Evolutionary conservation across 2,888 invertebrate species (phyloP).

Genomic region (Petrolisthes cinctipes): DNA sequence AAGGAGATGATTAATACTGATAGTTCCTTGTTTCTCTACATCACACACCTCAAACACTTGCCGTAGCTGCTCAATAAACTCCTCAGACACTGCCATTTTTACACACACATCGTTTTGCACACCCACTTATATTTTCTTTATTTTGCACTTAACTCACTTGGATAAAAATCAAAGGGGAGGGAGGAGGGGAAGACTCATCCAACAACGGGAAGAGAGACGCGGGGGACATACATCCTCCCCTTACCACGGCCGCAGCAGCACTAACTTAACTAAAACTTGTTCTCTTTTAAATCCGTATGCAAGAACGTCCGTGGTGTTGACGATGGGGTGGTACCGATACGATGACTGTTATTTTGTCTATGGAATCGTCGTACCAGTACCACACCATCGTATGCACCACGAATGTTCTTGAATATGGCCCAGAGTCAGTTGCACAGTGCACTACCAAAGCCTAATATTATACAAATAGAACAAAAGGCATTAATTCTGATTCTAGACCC

Average conservation of each 20-base stretch:
- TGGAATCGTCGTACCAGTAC: too few species aligned
- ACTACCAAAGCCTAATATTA: too few species aligned
- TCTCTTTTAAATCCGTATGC: too few species aligned
- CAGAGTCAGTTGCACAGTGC: too few species aligned
- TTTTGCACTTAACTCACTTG: background rate
- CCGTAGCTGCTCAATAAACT: conserved; percentile 44
- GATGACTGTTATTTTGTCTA: too few species aligned
- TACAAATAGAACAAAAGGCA: too few species aligned
- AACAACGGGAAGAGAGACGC: background rate
- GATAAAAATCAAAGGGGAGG: background rate
- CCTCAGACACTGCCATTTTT: conserved; percentile 52
- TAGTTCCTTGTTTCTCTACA: conserved; percentile 45
- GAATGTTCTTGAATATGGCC: too few species aligned
- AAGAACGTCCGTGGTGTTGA: too few species aligned
- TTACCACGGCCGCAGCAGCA: background rate
- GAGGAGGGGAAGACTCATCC: background rate
- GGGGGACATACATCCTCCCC: conserved; percentile 12
- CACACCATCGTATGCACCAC: too few species aligned
- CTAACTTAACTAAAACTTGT: background rate
- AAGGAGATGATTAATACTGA: conserved; percentile 42
- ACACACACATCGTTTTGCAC: background rate
- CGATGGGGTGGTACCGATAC: too few species aligned
- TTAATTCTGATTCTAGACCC: too few species aligned
- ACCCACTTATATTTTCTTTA: background rate
- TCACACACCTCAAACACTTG: conserved; percentile 53